phyloP scores from a whole-genome alignment of 2,797 vertebrate species.

The Erpetoichthys calabaricus region DNA sequence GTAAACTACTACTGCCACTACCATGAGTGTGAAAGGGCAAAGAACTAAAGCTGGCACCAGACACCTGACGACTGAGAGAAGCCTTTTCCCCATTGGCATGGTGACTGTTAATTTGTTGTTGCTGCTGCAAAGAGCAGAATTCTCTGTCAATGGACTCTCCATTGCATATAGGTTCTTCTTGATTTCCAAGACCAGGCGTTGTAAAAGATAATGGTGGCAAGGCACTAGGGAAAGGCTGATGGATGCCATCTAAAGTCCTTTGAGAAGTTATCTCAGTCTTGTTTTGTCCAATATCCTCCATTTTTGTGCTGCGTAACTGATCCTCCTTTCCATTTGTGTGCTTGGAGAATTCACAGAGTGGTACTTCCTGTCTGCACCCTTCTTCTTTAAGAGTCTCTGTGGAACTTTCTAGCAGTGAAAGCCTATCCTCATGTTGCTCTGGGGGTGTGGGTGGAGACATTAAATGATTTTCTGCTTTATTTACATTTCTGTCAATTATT shows the following conservation, averaged over 20 bases:
- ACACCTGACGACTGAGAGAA: conserved; percentile 67
- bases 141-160: conserved; percentile 47
- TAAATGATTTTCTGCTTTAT: conserved; percentile 24
- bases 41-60: conserved; percentile 61
- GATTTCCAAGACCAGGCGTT: conserved; percentile 28
- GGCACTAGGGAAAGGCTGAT: conserved; percentile 66
- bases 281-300: conserved; percentile 29
- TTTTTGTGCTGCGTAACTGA: conserved; percentile 24
- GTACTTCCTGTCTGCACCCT: conserved; percentile 37
- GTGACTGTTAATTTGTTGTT: conserved; percentile 44
- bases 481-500: conserved; percentile 18
- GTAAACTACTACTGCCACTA: conserved; percentile 28
- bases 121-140: conserved; percentile 30
- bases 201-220: conserved; percentile 40
- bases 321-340: conserved; percentile 18
- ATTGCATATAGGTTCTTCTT: conserved; percentile 51
- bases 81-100: conserved; percentile 56
- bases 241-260: conserved; percentile 63
- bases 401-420: conserved; percentile 66
- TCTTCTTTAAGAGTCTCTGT: conserved; percentile 73
- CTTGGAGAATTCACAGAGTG: conserved; percentile 17
- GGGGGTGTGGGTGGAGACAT: conserved; percentile 13
- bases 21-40: conserved; percentile 46
- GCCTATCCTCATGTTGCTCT: conserved; percentile 40
- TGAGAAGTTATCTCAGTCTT: conserved; percentile 23